Evolutionary conservation across 2,113 vertebrate species (phyloP), one percentile per base, ranked within the genome.

Genomic region (Pollimyrus isidori): DNA sequence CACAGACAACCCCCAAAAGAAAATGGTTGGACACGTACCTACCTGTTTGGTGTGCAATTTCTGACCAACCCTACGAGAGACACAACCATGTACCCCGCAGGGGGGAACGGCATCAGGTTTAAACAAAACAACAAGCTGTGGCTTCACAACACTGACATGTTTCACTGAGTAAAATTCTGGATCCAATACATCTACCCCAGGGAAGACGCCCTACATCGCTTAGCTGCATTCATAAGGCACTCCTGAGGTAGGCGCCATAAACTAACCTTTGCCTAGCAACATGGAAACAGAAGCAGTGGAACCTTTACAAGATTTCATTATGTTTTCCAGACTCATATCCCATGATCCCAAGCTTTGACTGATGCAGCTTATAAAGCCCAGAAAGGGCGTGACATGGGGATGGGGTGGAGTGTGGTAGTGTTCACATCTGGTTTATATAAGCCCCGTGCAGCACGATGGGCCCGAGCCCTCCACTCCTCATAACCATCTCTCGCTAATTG

Each of bases 371-470:
- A 90, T 93, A 94, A 93, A 90, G 73, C 90, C 87, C 88, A 86
- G 91, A 87, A 89, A 90, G 89, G 89, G 30, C 87, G 89, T 92
- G 90, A 92, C 89, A 88, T 49, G n/a, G 35, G 73, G 10, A 86
- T 50, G 56, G 89, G 89, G 46, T 30, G 62, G 50, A 42, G 86
- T 3, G 86, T 50, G 56, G 87, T 87, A 69, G 62, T 30, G 46
- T 35, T 69, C 88, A 92, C 93, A 93, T 93, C 92, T 93, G 93
- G 91, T 92, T 92, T 91, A 88, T 87, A 93, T 93, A 92, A 53
- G 39, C 76, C 80, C 89, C 88, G 86, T 87, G 87, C 46, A 82
- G 89, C 50, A 88, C 87, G 90, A 89, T 56, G 76, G 84, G 82
- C 88, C 87, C 83, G 90, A 80, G 88, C 30, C 90, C 88, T 69